Evolutionary conservation across 92 coral and sea anemone species (phyloP).

Genomic region (Epizoanthus illoricatus): DNA sequence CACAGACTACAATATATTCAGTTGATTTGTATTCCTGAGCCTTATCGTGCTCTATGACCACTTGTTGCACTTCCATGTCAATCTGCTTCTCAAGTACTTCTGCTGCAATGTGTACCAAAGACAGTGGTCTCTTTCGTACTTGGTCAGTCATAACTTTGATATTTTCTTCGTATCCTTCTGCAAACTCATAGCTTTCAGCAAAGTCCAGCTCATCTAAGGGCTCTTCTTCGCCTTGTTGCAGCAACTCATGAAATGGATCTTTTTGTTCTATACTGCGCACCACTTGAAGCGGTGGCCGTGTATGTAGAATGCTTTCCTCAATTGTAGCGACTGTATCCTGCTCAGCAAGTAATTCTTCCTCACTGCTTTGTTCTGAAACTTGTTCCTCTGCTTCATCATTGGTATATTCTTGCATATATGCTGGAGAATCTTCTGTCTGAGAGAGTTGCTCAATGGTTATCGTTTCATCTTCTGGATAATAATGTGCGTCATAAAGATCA

Average conservation of each 20-base stretch:
- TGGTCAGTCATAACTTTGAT: constrained; percentile 22
- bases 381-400: constrained; percentile 14
- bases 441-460: background rate
- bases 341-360: background rate
- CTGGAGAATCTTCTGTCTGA: constrained; percentile 7
- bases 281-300: constrained; percentile 6
- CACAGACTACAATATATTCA: constrained; percentile 8
- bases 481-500: constrained; percentile 13
- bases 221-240: constrained; percentile 15
- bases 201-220: background rate
- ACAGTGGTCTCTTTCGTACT: constrained; percentile 51
- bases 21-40: constrained; percentile 31
- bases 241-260: constrained; percentile 20
- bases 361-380: background rate
- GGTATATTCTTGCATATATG: background rate
- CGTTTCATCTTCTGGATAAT: constrained; percentile 19
- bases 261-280: constrained; percentile 27
- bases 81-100: constrained; percentile 54
- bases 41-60: constrained; percentile 7
- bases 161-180: constrained; percentile 40
- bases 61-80: constrained; percentile 47
- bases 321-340: background rate
- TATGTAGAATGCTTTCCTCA: background rate
- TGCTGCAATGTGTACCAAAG: constrained; percentile 62
- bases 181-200: constrained; percentile 38